Evolutionary conservation across 2,113 vertebrate genomes (phyloP), one percentile per base, ranked within the genome.

Genomic region (Donacobius atricapilla): DNA sequence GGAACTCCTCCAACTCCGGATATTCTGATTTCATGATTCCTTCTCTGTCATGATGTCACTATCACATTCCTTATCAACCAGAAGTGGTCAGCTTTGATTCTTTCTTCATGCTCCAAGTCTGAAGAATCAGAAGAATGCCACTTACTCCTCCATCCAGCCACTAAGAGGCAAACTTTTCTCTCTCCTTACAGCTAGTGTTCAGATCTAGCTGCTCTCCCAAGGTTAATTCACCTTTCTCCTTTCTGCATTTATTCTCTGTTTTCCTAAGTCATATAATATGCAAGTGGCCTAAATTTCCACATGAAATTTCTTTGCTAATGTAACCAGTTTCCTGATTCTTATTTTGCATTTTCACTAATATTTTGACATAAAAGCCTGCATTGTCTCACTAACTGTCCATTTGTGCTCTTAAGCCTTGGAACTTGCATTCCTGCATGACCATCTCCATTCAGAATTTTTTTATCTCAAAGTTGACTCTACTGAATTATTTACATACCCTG

Each of bases 331-430:
- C 86, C 68, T 72, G 53, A 63, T 33, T 70, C 58, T 92, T 56
- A 40, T 47, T 83, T 92, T 89, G 48, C 57, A 40, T 45, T 40
- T 75, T 78, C 31, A 40, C 31, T 69, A 89, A 42, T n/a, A 64
- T 40, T 87, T 91, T 81, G 31, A 53, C 31, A 57, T 35, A 78
- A 87, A 91, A 91, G 15, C 9, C 47, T 39, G 11, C 27, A 31
- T 58, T 9, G 0, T 87, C 0, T 0, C 30, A 45, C 8, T 79
- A 66, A 58, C 35, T 79, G 30, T 28, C 10, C 42, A 56, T 68
- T 76, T 85, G 57, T 45, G 53, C 73, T 65, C 61, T 76, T 47
- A 51, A 86, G 50, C 25, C 40, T 40, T 76, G 57, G 37, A 82
- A 79, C 40, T 44, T 78, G 35, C 17, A 11, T 87, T 60, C 47